Evolutionary conservation across 2,797 vertebrate genomes (phyloP).

Genomic region (Crocodylus rhombifer): DNA sequence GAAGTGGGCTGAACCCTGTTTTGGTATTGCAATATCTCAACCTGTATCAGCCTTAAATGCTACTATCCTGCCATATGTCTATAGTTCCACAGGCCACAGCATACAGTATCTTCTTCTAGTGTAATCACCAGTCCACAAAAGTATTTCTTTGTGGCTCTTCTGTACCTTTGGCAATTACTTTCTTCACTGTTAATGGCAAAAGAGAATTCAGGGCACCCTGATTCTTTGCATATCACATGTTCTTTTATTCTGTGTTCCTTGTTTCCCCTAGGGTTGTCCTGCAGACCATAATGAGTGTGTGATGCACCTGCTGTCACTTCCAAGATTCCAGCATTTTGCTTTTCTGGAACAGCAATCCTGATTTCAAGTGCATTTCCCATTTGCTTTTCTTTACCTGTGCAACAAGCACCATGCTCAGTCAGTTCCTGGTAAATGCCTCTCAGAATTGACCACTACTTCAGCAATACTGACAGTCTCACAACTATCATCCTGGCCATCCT

Average conservation of each 20-base stretch:
- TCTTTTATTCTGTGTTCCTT: too few relatives aligned
- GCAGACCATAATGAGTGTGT: accelerated
- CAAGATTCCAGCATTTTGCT: accelerated
- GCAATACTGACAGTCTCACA: neutral
- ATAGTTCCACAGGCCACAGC: too few relatives aligned
- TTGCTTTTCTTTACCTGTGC: neutral
- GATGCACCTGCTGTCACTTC: neutral
- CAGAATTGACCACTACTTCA: neutral
- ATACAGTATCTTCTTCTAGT: too few relatives aligned
- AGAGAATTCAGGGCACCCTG: neutral
- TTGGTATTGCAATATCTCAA: too few relatives aligned
- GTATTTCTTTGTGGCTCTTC: too few relatives aligned
- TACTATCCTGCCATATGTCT: too few relatives aligned
- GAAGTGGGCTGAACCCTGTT: too few relatives aligned
- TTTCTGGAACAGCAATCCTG: neutral
- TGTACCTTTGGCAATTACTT: too few relatives aligned
- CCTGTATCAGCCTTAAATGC: too few relatives aligned
- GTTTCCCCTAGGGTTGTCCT: too few relatives aligned
- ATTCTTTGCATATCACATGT: too few relatives aligned
- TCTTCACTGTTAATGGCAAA: neutral
- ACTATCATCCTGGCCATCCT: neutral
- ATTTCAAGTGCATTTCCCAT: neutral
- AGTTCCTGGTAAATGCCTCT: neutral
- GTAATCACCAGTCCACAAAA: too few relatives aligned
- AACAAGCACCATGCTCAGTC: neutral